phyloP scores from a whole-genome alignment of 2,113 vertebrate species.

The Eurystomus gularis region DNA sequence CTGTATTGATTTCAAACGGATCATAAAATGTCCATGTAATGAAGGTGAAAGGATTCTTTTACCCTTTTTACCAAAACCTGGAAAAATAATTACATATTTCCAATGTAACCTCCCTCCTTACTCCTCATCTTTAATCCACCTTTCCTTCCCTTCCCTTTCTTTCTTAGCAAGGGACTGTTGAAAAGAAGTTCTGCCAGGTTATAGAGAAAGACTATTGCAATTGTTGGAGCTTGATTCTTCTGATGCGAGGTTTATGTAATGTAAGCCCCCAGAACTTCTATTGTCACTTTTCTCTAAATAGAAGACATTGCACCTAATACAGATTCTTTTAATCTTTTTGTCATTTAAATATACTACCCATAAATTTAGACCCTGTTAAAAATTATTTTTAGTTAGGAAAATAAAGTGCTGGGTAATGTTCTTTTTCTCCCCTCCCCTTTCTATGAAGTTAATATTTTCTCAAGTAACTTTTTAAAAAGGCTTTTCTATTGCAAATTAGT shows the following conservation, averaged over 20 bases:
- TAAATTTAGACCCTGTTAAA: constrained; percentile 28
- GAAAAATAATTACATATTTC: not conserved
- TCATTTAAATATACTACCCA: constrained; percentile 37
- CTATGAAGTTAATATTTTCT: not conserved
- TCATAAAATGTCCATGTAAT: not conserved
- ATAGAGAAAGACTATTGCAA: not conserved
- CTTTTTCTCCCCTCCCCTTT: not conserved
- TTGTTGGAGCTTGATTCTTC: not conserved
- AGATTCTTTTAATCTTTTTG: constrained; percentile 16
- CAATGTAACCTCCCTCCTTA: not conserved
- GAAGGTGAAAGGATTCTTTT: not conserved
- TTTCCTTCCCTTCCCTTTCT: not conserved
- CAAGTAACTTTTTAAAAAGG: not conserved
- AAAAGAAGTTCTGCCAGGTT: not conserved
- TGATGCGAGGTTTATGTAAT: constrained; percentile 9
- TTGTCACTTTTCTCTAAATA: constrained; percentile 42
- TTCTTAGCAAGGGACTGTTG: not conserved
- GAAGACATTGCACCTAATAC: not conserved
- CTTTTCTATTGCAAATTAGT: constrained; percentile 5
- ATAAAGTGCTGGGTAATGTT: not conserved
- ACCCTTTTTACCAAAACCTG: not conserved
- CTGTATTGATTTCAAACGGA: not conserved
- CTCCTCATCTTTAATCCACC: not conserved
- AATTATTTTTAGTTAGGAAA: constrained; percentile 12
- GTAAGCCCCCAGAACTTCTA: not conserved